A percentile compares a stretch with the other conserved stretches of the same genome.
These are phyloP conservation scores for Malacoraja senta DNA, from an alignment of 2,797 vertebrate genomes.

Conservation along the genomic window DNA sequence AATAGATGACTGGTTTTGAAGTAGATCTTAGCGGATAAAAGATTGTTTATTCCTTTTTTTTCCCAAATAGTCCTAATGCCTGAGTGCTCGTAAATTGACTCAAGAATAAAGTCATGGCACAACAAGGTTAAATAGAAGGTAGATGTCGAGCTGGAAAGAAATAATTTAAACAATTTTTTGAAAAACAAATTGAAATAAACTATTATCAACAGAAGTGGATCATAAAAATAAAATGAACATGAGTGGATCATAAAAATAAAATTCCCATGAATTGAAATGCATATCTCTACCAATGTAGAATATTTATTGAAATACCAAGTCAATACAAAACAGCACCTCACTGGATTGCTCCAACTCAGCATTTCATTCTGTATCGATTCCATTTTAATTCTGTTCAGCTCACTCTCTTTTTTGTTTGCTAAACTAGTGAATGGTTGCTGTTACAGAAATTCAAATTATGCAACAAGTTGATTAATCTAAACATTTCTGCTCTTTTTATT, in stretches of 20 bases:
- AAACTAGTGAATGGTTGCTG: too few species aligned
- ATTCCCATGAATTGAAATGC: too few species aligned
- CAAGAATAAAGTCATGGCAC: constrained; percentile 1
- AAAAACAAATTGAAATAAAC: neutral
- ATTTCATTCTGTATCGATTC: neutral
- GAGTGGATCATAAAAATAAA: too few species aligned
- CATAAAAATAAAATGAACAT: neutral
- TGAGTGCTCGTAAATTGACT: neutral
- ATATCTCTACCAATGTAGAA: too few species aligned
- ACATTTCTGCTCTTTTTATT: neutral
- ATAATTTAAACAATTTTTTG: neutral
- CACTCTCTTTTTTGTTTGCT: too few species aligned
- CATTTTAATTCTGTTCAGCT: neutral
- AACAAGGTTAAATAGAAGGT: neutral
- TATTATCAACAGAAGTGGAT: neutral
- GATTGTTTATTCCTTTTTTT: neutral
- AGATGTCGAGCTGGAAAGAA: neutral
- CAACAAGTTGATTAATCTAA: too few species aligned
- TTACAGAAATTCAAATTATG: too few species aligned
- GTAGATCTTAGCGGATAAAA: neutral
- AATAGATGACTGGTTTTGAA: constrained; percentile 22
- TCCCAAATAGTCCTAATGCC: neutral
- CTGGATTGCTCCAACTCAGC: neutral
- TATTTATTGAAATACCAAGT: neutral
- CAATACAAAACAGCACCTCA: neutral